Conservation (phyloP, 2,888 invertebrate species). For the Meandrusa payeni region DNA sequence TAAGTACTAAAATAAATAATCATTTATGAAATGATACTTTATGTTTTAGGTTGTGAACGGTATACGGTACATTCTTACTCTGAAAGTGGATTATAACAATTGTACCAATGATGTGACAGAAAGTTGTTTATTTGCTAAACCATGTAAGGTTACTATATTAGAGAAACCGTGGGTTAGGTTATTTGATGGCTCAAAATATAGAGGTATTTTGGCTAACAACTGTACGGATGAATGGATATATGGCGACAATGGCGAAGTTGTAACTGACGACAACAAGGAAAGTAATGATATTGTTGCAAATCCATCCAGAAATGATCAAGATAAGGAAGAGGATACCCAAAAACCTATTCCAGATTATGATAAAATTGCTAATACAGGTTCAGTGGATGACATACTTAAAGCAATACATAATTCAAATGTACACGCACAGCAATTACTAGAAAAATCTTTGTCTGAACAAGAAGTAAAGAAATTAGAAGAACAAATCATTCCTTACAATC, state of each 20-base stretch:
- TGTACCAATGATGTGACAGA: constrained; percentile 54
- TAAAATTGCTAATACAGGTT: constrained; percentile 48
- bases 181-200: constrained; percentile 78
- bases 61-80: constrained; percentile 77
- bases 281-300: constrained; percentile 37
- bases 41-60: constrained; percentile 80
- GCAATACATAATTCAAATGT: constrained; percentile 48
- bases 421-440: constrained; percentile 45
- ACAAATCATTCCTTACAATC: constrained; percentile 59
- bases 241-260: constrained; percentile 55
- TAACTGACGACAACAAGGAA: constrained; percentile 35
- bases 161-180: constrained; percentile 84
- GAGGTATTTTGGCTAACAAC: constrained; percentile 83
- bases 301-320: constrained; percentile 24
- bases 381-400: constrained; percentile 54
- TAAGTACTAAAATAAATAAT: neutral
- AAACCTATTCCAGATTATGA: constrained; percentile 33
- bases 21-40: neutral
- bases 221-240: constrained; percentile 82
- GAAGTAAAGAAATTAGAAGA: constrained; percentile 59
- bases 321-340: constrained; percentile 24
- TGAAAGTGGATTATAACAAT: constrained; percentile 71
- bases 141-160: constrained; percentile 82
- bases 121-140: constrained; percentile 49
- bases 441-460: constrained; percentile 49